A percentile compares a stretch with the other conserved stretches of the same genome.
These are phyloP conservation scores for Andrena cerasifolii DNA, from an alignment of 1,140 invertebrate species.

Conservation along the genomic window DNA sequence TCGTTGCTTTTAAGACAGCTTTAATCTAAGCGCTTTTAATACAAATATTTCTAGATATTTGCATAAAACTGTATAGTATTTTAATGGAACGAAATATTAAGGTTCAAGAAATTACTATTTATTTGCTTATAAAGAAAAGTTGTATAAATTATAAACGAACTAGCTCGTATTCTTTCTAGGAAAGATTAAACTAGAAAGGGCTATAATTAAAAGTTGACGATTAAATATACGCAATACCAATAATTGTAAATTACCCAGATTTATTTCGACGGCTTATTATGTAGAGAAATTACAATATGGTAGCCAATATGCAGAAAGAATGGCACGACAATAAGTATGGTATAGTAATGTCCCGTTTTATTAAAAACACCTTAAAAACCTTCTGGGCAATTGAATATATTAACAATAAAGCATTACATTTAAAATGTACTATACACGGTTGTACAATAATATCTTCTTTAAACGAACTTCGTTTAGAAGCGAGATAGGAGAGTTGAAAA, in stretches of 20 bases:
- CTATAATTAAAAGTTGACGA: not conserved
- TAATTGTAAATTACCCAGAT: conserved; percentile 47
- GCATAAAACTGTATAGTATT: too few species aligned
- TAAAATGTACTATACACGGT: not conserved
- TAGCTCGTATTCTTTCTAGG: not conserved
- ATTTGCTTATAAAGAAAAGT: not conserved
- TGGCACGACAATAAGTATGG: conserved; percentile 63
- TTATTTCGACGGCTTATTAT: conserved; percentile 45
- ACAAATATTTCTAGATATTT: too few species aligned
- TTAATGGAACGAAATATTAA: too few species aligned
- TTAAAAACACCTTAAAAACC: conserved; percentile 52
- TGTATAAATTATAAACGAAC: not conserved
- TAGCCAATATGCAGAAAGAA: conserved; percentile 42
- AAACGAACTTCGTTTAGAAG: too few species aligned
- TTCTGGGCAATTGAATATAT: conserved; percentile 9
- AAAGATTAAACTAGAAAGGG: not conserved
- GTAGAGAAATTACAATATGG: conserved; percentile 45
- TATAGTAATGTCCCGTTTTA: conserved; percentile 48
- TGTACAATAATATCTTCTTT: too few species aligned
- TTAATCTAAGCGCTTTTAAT: not conserved
- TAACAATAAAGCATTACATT: not conserved
- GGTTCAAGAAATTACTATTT: too few species aligned
- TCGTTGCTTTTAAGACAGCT: not conserved
- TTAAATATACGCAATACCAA: conserved; percentile 28
- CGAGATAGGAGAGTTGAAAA: too few species aligned